Evolutionary conservation across 2,797 vertebrate species (phyloP), one percentile per base, ranked within the genome.

Genomic region (Gouania willdenowi): DNA sequence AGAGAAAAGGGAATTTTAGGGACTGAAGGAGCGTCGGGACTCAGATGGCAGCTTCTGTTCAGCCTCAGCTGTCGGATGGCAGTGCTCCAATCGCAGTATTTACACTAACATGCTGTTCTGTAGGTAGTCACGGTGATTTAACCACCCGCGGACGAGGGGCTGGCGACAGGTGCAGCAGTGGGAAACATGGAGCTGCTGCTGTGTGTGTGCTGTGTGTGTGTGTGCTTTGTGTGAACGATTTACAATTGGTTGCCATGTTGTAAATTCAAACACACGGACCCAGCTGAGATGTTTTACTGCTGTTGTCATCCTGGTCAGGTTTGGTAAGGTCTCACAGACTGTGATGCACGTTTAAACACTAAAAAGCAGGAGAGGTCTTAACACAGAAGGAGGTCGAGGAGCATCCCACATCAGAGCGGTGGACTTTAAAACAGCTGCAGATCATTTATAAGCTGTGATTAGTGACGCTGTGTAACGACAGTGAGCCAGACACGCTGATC

Each of bases 21-120:
- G n/a, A n/a, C n/a, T n/a, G n/a, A n/a, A n/a, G n/a, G n/a, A n/a
- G n/a, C n/a, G n/a, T n/a, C n/a, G n/a, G n/a, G n/a, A n/a, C 13
- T 13, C 6, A 23, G 21, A 1, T 7, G 21, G 6, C 21, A 4
- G 62, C 48, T 50, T 54, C 70, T 75, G 72, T 25, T 59, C 57
- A 29, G 66, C 52, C 48, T 81, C 81, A 81, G 75, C 81, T 79
- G 81, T 69, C 58, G 60, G 73, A 48, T 52, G 62, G 75, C 73
- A 1, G 25, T 25, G 5, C 5, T 74, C 78, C 76, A 83, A 75
- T 54, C 19, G 34, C 48, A 66, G 75, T 72, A 76, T 79, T 83
- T 81, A 78, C 74, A 66, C 76, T 52, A 49, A 74, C 49, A 15
- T 34, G 32, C 69, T 81, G 77, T 61, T 77, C 66, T 41, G 43